phyloP scores from a whole-genome alignment of 2,888 invertebrate species.

The Fragum fragum region DNA sequence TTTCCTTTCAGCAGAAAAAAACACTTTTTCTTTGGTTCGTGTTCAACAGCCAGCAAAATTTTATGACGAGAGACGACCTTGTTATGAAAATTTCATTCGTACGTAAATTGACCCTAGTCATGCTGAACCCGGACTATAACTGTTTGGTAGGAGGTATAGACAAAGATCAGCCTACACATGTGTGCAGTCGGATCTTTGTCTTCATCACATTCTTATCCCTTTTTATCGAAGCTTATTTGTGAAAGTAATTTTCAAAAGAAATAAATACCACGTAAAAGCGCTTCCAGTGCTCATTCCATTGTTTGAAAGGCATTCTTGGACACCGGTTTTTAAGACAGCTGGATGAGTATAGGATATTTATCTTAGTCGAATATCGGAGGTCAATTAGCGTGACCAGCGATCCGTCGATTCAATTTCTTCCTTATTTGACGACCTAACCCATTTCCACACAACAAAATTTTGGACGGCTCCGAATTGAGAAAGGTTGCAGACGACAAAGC shows the following conservation, averaged over 20 bases:
- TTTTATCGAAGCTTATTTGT: neutral
- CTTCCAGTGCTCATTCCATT: neutral
- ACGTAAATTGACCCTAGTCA: neutral
- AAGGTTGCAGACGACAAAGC: too few species aligned
- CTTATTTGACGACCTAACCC: too few species aligned
- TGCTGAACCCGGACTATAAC: neutral
- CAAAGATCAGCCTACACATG: neutral
- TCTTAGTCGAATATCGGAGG: neutral
- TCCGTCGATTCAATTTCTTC: too few species aligned
- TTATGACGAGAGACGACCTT: neutral
- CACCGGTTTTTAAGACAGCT: too few species aligned
- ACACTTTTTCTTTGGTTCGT: too few species aligned
- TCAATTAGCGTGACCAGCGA: too few species aligned
- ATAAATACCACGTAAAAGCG: neutral
- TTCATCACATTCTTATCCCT: neutral
- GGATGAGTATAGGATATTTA: neutral
- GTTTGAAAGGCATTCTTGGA: neutral
- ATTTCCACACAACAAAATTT: too few species aligned
- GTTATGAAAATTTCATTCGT: neutral
- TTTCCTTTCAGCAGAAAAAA: neutral
- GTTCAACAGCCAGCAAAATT: too few species aligned
- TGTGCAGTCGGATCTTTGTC: neutral
- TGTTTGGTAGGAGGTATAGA: neutral
- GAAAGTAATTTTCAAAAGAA: neutral
- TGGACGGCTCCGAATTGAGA: too few species aligned